A percentile compares a stretch with the other conserved stretches of the same genome.
Evolutionary conservation across 2,113 vertebrate genomes (phyloP).

Genomic region (Silurus glanis): DNA sequence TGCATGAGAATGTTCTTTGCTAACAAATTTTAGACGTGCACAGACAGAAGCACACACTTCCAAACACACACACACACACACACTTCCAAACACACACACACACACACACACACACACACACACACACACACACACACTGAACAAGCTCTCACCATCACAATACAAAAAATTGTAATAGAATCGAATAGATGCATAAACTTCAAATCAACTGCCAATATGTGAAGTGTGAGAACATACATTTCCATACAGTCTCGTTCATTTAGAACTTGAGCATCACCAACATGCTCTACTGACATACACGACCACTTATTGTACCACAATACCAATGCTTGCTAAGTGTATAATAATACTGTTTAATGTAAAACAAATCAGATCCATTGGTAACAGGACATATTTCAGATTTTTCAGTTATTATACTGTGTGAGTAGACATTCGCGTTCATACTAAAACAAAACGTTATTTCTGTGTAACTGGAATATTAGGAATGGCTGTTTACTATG

Average conservation of each 20-base stretch:
- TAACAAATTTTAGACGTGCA: slow-evolving; percentile 83
- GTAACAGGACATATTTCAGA: slow-evolving; percentile 79
- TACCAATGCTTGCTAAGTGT: slow-evolving; percentile 88
- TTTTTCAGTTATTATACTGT: slow-evolving; percentile 68
- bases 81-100: slow-evolving; percentile 23
- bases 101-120: slow-evolving; percentile 56
- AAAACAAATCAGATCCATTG: slow-evolving; percentile 79
- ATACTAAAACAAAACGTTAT: slow-evolving; percentile 59
- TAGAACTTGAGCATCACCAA: slow-evolving; percentile 87
- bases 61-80: slow-evolving; percentile 45
- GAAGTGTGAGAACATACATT: slow-evolving; percentile 88
- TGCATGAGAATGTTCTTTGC: slow-evolving; percentile 99
- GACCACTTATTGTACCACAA: slow-evolving; percentile 91
- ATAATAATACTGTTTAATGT: slow-evolving; percentile 82
- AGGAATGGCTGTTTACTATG: slow-evolving; percentile 31
- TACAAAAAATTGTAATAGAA: slow-evolving; percentile 11
- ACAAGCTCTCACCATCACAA: no score
- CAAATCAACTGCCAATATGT: slow-evolving; percentile 88
- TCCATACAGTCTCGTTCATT: slow-evolving; percentile 78
- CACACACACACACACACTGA: slow-evolving; percentile 59
- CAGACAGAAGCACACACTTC: slow-evolving; percentile 49
- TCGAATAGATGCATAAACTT: slow-evolving; percentile 59
- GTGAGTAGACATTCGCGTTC: slow-evolving; percentile 71
- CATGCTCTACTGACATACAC: slow-evolving; percentile 81
- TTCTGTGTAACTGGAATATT: slow-evolving; percentile 44